Base-by-base conservation (phyloP, 2,113 vertebrate genomes). In the Poeciliopsis prolifica region DNA sequence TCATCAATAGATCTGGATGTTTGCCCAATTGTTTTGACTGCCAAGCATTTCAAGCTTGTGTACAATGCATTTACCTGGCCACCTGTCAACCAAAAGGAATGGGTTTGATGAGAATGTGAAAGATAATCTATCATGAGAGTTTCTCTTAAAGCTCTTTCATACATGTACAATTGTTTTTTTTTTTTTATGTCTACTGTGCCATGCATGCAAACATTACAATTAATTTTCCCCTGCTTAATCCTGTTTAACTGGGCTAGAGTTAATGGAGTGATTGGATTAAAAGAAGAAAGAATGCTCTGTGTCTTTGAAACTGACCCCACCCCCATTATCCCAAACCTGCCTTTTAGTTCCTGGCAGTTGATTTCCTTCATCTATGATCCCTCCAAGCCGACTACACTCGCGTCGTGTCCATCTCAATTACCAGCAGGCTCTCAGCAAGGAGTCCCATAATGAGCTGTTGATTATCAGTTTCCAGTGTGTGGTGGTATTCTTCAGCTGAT, bases 351-450 rank as follows among this genome's bases (percentile, higher is more conserved):
- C 71, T 75, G 74, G 83, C 81, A 86, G 82, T 79, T 73, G 82
- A 84, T 79, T 87, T 86, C 79, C 65, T 71, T 75, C 48, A 76
- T 77, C 81, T 68, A 71, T 12, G 33, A 74, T 75, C 75, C 75
- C 64, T 78, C 58, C 31, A 77, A 85, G 73, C 66, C 70, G 69
- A 78, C 78, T 61, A 78, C 81, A 69, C 68, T 83, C 74, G 75
- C 83, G 81, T 78, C 81, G 80, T 71, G 75, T 89, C 82, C 81
- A 87, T 72, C 89, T 89, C 77, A 89, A 87, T 91, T 86, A 88
- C 70, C 77, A 84, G 70, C 68, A 83, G 66, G 79, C 71, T 85
- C 54, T 85, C 72, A 69, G 81, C 24, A 58, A 79, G 72, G 28
- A 83, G 70, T 54, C 80, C 75, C 74, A 82, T 81, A 85, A 87